phyloP scores from a whole-genome alignment of 2,888 invertebrate genomes.

The Bellardia pandia region DNA sequence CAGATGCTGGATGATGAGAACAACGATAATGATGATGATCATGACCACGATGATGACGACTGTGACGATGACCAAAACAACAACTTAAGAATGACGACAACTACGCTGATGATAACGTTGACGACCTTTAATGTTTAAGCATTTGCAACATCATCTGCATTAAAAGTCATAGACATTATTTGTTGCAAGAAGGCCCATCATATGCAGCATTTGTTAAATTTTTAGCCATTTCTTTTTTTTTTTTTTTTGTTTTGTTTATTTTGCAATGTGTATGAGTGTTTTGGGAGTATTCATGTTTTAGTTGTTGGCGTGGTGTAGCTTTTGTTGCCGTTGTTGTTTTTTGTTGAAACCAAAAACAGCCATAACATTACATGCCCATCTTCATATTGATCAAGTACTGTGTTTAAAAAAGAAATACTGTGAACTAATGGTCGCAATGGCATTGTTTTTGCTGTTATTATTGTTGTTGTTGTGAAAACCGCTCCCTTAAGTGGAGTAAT shows the following conservation, averaged over 20 bases:
- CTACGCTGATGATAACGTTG: conserved; percentile 64
- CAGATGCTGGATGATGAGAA: conserved; percentile 49
- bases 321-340: conserved; percentile 37
- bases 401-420: conserved; percentile 36
- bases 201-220: conserved; percentile 42
- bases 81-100: conserved; percentile 71
- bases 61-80: conserved; percentile 70
- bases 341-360: conserved; percentile 51
- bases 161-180: conserved; percentile 64
- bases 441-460: conserved; percentile 35
- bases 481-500: conserved; percentile 73
- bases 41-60: conserved; percentile 50
- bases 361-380: conserved; percentile 64
- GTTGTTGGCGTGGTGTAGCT: conserved; percentile 49
- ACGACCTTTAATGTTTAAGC: conserved; percentile 71
- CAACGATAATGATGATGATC: conserved; percentile 42
- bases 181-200: conserved; percentile 49
- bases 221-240: conserved; percentile 2
- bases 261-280: conserved; percentile 29
- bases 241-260: conserved; percentile 11
- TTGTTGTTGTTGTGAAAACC: conserved; percentile 55
- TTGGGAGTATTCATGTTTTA: conserved; percentile 18
- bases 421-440: conserved; percentile 57
- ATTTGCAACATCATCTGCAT: conserved; percentile 73
- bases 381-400: conserved; percentile 55